Percentiles rank a stretch among this genome's conserved stretches.
Evolutionary conservation across 2,113 vertebrate genomes (phyloP).

Genomic region (Urocolius indicus): DNA sequence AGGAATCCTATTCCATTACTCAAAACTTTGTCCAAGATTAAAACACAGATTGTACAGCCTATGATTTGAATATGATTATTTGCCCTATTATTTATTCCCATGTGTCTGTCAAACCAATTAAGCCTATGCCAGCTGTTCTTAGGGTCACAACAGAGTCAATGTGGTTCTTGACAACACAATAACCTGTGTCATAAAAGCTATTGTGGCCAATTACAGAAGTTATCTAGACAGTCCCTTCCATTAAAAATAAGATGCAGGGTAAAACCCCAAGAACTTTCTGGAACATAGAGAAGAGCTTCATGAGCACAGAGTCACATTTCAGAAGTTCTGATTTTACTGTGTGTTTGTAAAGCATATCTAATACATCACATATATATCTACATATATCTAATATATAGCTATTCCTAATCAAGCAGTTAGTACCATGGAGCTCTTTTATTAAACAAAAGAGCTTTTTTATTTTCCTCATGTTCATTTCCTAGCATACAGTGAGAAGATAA

Average conservation of each 20-base stretch:
- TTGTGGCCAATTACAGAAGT: background rate
- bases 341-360: background rate
- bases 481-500: background rate
- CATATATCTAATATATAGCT: background rate
- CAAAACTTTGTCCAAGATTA: background rate
- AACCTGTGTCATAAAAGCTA: background rate
- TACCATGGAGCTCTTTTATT: background rate
- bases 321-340: background rate
- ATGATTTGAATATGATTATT: background rate
- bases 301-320: background rate
- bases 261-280: background rate
- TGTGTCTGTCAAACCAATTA: background rate
- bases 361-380: background rate
- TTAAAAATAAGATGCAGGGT: background rate
- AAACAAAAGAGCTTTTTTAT: background rate
- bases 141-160: background rate
- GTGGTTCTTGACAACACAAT: background rate
- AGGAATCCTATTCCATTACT: background rate
- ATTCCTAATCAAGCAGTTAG: background rate
- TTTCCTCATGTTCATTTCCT: background rate
- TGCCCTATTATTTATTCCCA: background rate
- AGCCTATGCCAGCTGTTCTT: background rate
- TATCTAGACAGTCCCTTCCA: background rate
- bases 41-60: background rate
- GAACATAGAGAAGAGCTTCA: background rate